Evolutionary conservation across 2,797 vertebrate genomes (phyloP), one percentile per base, ranked within the genome.

Genomic region (Margarornis squamiger): DNA sequence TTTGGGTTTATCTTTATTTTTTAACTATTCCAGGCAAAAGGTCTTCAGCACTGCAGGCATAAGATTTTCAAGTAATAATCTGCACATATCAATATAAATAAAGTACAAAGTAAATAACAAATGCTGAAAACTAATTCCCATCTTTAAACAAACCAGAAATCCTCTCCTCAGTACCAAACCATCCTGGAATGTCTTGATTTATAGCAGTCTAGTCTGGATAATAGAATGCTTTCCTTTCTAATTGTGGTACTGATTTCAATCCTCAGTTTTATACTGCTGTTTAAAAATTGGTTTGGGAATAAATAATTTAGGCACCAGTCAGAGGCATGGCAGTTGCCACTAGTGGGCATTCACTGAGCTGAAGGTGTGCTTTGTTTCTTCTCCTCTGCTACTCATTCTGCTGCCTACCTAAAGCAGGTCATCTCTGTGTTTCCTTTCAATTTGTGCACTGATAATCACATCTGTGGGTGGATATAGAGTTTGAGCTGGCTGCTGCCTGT

Each of bases 61-160:
- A 93, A 91, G 41, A 38, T 52, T 94, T 93, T 84, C 4, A 34
- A 62, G 18, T 21, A 81, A 79, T 75, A 93, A 84, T 86, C 95
- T 89, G n/a, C 83, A 43, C 36, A 45, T 88, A 65, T 65, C n/a
- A 22, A 14, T 59, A 51, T 80, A 97, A 90, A 93, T 82, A 92
- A 91, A 54, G 17, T 65, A 65, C 41, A 88, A 91, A 71, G 66
- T 67, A 94, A 91, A 96, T 76, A 92, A 86, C 30, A 59, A 88
- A 74, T 45, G 61, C 18, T 71, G 62, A 85, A 67, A 63, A 75
- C 38, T 83, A 45, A 27, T 76, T 86, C 27, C 16, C 22, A 87
- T 78, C 41, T 91, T 96, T 57, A 88, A 93, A 90, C 23, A 90
- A 77, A 67, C 11, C 36, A 66, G 32, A 58, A 75, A 19, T 54